phyloP scores from a whole-genome alignment of 23 tunicate genomes.

The Botrylloides violaceus region DNA sequence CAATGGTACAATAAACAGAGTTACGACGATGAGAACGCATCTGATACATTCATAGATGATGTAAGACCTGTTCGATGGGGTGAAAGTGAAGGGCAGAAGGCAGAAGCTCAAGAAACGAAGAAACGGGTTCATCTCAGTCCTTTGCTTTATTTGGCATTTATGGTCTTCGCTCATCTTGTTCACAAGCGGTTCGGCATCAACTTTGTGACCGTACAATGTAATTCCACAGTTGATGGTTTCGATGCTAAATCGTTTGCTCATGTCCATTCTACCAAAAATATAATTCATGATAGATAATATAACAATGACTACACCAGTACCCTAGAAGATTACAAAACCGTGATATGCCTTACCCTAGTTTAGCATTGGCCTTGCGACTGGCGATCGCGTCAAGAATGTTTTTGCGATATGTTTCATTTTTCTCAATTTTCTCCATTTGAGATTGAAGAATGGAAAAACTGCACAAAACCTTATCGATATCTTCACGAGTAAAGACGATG shows the following conservation, averaged over 20 bases:
- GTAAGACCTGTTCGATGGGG: slow-evolving; percentile 46
- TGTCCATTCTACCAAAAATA: slow-evolving; percentile 21
- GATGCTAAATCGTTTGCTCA: slow-evolving; percentile 42
- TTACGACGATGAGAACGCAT: slow-evolving; percentile 24
- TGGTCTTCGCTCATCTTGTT: slow-evolving; percentile 5
- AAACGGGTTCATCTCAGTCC: background rate
- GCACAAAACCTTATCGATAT: slow-evolving; percentile 39
- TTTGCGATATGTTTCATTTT: slow-evolving; percentile 31
- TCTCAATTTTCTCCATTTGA: slow-evolving; percentile 39
- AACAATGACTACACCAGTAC: background rate
- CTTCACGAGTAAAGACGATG: slow-evolving; percentile 41
- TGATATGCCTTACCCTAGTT: slow-evolving; percentile 15
- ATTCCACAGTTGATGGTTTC: slow-evolving; percentile 36
- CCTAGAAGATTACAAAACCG: background rate
- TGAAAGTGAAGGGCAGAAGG: slow-evolving; percentile 62
- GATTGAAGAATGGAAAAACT: slow-evolving; percentile 58
- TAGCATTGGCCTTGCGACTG: slow-evolving; percentile 11
- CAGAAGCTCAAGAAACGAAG: slow-evolving; percentile 5
- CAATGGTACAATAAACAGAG: slow-evolving; percentile 56
- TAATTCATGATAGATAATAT: background rate
- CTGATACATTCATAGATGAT: slow-evolving; percentile 41
- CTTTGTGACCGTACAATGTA: slow-evolving; percentile 34
- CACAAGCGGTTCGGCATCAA: background rate
- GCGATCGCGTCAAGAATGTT: slow-evolving; percentile 48
- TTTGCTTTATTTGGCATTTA: background rate